A percentile compares a stretch with the other conserved stretches of the same genome.
Conservation (phyloP, 37 sponge, comb jelly and placozoan genomes). For the Halichondria panicea region DNA sequence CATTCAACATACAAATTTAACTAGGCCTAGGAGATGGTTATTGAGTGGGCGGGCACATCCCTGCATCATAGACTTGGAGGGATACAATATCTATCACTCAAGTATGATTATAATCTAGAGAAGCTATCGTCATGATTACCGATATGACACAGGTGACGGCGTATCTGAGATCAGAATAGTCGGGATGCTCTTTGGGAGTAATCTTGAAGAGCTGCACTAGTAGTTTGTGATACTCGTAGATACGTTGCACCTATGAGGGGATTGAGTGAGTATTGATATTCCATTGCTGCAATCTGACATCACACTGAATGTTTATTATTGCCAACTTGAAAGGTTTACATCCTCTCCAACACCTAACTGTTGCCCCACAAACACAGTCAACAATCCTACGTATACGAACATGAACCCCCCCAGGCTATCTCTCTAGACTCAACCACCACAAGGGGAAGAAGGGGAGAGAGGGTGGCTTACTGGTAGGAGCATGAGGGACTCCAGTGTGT, state of each 20-base stretch:
- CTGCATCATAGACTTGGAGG: background rate
- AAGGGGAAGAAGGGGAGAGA: too few species aligned
- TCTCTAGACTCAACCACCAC: too few species aligned
- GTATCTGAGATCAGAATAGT: conserved; percentile 50
- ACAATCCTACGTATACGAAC: too few species aligned
- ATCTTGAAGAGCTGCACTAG: conserved; percentile 42
- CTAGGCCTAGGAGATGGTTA: background rate
- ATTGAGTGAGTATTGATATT: background rate
- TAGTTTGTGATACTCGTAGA: conserved; percentile 60
- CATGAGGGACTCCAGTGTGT: conserved; percentile 83
- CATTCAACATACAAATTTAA: too few species aligned
- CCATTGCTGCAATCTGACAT: background rate
- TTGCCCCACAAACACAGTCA: too few species aligned
- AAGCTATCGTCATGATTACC: conserved; percentile 24
- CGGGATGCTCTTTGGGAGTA: conserved; percentile 60
- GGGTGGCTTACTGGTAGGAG: conserved; percentile 49
- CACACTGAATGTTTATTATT: too few species aligned
- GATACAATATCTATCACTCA: background rate
- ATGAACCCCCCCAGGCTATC: too few species aligned
- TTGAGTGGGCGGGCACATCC: background rate
- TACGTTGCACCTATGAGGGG: conserved; percentile 52
- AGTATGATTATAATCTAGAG: background rate
- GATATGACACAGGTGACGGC: conserved; percentile 28
- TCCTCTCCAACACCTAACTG: too few species aligned
- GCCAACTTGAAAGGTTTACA: too few species aligned